Evolutionary conservation across 23 tunicate species (phyloP).

Genomic region (Ciona savignyi): DNA sequence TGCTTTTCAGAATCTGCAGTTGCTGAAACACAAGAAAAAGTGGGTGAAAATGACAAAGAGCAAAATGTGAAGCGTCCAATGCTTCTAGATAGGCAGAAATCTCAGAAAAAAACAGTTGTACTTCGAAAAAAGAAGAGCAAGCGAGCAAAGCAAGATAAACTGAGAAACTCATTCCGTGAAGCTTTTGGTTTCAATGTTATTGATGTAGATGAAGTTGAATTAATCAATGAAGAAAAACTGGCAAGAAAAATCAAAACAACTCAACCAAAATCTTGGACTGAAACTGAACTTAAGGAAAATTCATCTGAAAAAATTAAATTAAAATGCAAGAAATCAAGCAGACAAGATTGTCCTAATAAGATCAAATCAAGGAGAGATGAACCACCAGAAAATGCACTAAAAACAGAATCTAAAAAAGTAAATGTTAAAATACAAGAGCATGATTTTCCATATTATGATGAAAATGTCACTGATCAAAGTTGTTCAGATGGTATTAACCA

Average conservation of each 20-base stretch:
- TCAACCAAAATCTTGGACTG: constrained; percentile 7
- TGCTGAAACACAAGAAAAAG: background rate
- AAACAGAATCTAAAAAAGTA: background rate
- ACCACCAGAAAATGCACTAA: background rate
- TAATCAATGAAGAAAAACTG: background rate
- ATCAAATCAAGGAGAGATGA: constrained; percentile 13
- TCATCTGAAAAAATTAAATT: too few species aligned
- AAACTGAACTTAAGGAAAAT: constrained; percentile 3
- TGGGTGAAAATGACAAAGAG: background rate
- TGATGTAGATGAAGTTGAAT: constrained; percentile 24
- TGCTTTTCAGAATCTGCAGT: constrained; percentile 21
- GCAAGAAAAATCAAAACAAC: background rate
- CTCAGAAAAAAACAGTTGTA: background rate
- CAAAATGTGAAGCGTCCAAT: constrained; percentile 2
- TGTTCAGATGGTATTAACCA: background rate
- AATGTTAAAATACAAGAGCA: background rate
- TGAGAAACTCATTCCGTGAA: constrained; percentile 65
- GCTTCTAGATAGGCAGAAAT: constrained; percentile 45
- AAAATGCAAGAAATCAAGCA: background rate
- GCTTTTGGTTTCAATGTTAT: constrained; percentile 73
- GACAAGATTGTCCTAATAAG: background rate
- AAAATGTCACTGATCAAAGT: background rate
- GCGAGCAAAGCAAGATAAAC: background rate
- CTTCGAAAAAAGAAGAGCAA: background rate
- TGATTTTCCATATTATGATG: constrained; percentile 2